Evolutionary conservation across 2,888 invertebrate species (phyloP), one percentile per base, ranked within the genome.

Genomic region (Nomada ferruginata): DNA sequence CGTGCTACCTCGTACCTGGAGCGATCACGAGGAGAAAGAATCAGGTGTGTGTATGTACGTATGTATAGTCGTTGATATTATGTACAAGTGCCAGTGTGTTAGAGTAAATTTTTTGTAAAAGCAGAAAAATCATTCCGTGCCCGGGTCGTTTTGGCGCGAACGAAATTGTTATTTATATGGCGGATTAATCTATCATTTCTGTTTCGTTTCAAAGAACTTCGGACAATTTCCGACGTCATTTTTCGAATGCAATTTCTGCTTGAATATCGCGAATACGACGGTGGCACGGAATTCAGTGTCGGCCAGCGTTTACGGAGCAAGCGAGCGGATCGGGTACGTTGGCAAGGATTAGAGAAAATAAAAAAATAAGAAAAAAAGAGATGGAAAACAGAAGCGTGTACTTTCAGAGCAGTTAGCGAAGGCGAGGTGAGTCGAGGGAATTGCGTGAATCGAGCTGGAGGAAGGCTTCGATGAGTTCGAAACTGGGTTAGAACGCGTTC

Each of bases 1-100:
- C 77, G 83, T 82, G 87, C 79, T 87, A 80, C 73, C 80, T 86
- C 76, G 87, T 87, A 85, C 83, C 87, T 87, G 83, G 84, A 85
- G 76, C 86, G 86, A 84, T 76, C 74, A 57, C 42, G 55, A 60
- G 61, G 64, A 73, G 77, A 84, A 84, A 71, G 81, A 83, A 77
- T 59, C 59, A 65, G 57, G 53, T 55, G 52, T 11, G 26, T 57
- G 47, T 20, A 13, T 42, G 42, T 72, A 23, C 20, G n/a, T 15
- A n/a, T 50, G 26, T 15, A 60, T 1, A 20, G 15, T 10, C 42
- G 57, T 64, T 57, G 20, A 20, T 13, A 10, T 29, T 71, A 66
- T 50, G 61, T 76, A 80, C 76, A 69, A 11, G 72, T 68, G 68
- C 26, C 18, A 44, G 23, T 18, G 20, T 15, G 71, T 36, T 20